phyloP scores from a whole-genome alignment of 2,113 vertebrate species.

The Eira barbara region DNA sequence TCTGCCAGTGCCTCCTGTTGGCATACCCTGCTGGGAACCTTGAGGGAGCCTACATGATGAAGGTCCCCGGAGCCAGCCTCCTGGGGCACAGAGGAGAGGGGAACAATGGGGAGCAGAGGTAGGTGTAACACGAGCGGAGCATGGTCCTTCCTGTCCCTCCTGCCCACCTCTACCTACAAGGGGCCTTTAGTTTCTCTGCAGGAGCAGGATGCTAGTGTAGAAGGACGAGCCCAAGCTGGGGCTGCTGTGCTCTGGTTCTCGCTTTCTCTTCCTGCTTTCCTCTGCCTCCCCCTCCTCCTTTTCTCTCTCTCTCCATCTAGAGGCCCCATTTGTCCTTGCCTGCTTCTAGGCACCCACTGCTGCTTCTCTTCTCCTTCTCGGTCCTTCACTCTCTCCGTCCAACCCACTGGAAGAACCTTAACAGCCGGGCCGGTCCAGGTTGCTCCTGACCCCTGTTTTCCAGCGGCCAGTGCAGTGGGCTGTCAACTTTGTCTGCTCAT shows the following conservation, averaged over 20 bases:
- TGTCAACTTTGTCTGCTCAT: not conserved
- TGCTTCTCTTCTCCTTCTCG: not conserved
- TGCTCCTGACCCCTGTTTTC: not conserved
- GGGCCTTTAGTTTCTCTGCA: not conserved
- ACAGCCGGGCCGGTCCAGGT: not conserved
- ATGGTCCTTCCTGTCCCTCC: not conserved
- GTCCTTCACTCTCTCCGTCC: not conserved
- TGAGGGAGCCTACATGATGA: not conserved
- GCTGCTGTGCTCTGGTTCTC: not conserved
- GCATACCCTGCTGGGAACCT: not conserved
- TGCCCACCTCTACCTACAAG: fast-evolving
- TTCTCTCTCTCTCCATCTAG: not conserved
- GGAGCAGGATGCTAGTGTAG: not conserved
- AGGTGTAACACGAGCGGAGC: no score
- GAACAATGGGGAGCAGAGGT: not conserved
- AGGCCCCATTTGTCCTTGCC: not conserved
- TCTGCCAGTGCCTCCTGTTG: not conserved
- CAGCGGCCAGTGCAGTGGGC: not conserved
- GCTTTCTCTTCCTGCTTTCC: not conserved
- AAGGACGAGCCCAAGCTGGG: not conserved
- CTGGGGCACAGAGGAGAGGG: no score
- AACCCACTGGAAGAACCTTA: not conserved
- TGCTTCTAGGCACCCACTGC: not conserved
- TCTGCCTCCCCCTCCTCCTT: not conserved
- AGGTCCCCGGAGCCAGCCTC: not conserved